Base-by-base conservation (phyloP, 2,113 vertebrate genomes). In the Parotia lawesii region DNA sequence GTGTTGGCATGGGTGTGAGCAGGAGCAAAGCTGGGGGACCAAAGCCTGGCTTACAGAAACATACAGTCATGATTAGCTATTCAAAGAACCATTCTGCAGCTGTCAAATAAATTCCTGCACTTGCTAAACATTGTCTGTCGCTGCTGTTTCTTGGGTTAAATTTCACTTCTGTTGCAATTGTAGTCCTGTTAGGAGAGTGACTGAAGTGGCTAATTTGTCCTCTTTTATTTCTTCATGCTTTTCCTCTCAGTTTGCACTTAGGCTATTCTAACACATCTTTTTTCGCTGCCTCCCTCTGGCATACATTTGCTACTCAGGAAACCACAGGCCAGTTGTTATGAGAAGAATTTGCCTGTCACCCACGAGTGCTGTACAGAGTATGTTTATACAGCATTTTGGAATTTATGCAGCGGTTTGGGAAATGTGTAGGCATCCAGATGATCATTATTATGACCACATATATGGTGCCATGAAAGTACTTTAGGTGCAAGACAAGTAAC, bases 361-460 rank as follows among this genome's bases (percentile, higher is more conserved):
- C 91, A 85, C 0, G 0, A 91, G 31, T 45, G 53, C 86, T 57
- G 14, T 12, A 37, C 2, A 0, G 62, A 78, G 29, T 69, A 37
- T 92, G 57, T 96, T 93, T 93, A 85, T 75, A 85, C 66, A 82
- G 48, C 45, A 69, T 67, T 92, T 91, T 72, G 77, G 61, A 81
- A 87, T 93, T 82, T 65, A 87, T 2, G 2, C 1, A 0, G n/a
- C 0, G 1, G 57, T 77, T 89, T 89, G 69, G 65, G 61, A 93
- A 93, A 87, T 45, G 76, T 89, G 89, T 87, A 72, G 80, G 70
- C 66, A 87, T 82, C 62, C 57, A 69, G 37, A 74, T 27, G 31
- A 42, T 42, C 0, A 0, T 33, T 87, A 54, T 74, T 71, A 45
- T 20, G 23, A 87, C 19, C 1, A 1, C 10, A 15, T 74, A 35